Conservation (phyloP, 2,888 invertebrate genomes). For the Caenorhabditis plicata region DNA sequence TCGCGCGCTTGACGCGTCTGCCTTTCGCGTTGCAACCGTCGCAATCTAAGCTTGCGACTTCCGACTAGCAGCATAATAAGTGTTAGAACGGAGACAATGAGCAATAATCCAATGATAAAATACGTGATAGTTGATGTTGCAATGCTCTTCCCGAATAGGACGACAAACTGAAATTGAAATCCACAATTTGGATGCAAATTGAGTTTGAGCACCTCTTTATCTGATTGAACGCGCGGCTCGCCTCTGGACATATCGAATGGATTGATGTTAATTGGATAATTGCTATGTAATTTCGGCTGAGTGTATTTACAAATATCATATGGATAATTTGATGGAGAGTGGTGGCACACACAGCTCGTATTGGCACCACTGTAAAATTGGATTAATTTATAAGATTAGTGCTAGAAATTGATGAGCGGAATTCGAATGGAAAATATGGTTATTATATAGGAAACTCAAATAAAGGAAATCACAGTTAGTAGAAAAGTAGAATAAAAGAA, state of each 20-base stretch:
- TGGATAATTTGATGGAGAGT: conserved; percentile 47
- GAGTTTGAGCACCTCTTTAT: too few relatives aligned
- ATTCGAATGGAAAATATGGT: too few relatives aligned
- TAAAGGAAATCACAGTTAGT: too few relatives aligned
- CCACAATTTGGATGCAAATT: too few relatives aligned
- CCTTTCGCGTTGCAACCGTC: conserved; percentile 21
- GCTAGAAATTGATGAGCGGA: too few relatives aligned
- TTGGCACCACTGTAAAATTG: conserved; percentile 44
- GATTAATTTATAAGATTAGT: too few relatives aligned
- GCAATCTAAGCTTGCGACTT: conserved; percentile 25
- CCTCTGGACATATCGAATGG: too few relatives aligned
- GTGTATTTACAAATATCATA: conserved; percentile 40
- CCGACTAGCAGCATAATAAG: conserved; percentile 35
- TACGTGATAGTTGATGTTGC: conserved; percentile 28
- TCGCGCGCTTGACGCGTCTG: conserved; percentile 35
- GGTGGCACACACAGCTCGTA: conserved; percentile 57
- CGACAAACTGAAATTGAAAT: conserved; percentile 29
- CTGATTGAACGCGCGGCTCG: too few relatives aligned
- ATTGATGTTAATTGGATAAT: too few relatives aligned
- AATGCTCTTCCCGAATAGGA: conserved; percentile 24
- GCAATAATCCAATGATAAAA: conserved; percentile 28
- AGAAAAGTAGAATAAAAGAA: too few relatives aligned
- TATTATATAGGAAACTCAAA: too few relatives aligned
- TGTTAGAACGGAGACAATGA: conserved; percentile 25
- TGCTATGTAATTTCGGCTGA: too few relatives aligned